Conservation (phyloP, 2,113 vertebrate genomes). For the Verasper variegatus region DNA sequence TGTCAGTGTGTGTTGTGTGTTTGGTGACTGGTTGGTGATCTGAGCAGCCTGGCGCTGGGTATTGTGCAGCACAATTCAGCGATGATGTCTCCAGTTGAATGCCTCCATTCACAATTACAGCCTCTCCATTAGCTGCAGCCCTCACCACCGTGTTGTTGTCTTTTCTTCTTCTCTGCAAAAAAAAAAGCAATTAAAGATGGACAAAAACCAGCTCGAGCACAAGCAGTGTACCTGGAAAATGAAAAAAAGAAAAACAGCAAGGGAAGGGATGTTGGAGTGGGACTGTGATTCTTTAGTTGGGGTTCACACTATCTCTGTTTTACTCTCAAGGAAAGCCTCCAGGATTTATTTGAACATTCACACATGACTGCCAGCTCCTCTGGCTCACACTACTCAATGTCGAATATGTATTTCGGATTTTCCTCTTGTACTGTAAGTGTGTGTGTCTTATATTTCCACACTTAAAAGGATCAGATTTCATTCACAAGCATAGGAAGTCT, state of each 20-base stretch:
- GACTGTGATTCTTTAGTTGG: conserved; percentile 35
- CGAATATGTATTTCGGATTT: conserved; percentile 7
- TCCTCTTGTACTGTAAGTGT: conserved; percentile 6
- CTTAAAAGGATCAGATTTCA: conserved; percentile 16
- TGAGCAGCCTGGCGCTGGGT: conserved; percentile 72
- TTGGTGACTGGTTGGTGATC: conserved; percentile 75
- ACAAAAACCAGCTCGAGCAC: conserved; percentile 77
- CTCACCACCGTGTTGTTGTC: conserved; percentile 74
- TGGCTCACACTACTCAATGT: conserved; percentile 18
- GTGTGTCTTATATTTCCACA: conserved; percentile 17
- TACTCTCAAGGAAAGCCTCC: conserved; percentile 37
- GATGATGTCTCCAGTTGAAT: conserved; percentile 80
- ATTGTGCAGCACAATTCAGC: conserved; percentile 79
- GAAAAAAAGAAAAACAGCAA: conserved; percentile 39
- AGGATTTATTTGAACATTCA: conserved; percentile 55
- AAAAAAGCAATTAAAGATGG: conserved; percentile 80
- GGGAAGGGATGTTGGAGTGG: conserved; percentile 13
- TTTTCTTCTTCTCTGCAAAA: conserved; percentile 69
- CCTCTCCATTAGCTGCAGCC: conserved; percentile 79
- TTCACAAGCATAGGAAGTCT: conserved; percentile 10
- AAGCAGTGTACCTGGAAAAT: conserved; percentile 66
- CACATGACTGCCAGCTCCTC: conserved; percentile 43
- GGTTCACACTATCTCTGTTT: conserved; percentile 46
- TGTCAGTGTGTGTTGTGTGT: conserved; percentile 43
- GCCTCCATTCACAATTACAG: conserved; percentile 82